Base-by-base conservation (phyloP, 1,140 invertebrate genomes). In the Parapsyche elsis region DNA sequence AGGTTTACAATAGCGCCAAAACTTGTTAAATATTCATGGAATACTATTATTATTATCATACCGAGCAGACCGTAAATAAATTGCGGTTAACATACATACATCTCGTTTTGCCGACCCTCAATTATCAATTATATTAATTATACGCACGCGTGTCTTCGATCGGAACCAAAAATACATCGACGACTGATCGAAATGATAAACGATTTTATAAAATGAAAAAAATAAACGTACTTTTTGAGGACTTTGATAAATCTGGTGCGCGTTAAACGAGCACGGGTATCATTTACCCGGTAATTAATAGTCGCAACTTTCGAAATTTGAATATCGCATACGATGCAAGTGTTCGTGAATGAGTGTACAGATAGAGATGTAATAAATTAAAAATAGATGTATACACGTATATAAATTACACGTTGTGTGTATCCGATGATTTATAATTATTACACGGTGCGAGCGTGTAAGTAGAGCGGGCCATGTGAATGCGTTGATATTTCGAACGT, bases 381-480 rank as follows among this genome's bases (percentile, higher is more conserved):
- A 53, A 53, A 53, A 53, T 53, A 2, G 49, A 53, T 16, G 16
- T 38, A 7, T 38, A 7, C 7, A 53, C 12, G 12, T 12, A 53
- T 16, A 12, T 53, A 53, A 53, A 53, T 53, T 53, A 53, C 49
- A 53, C 10, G 49, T 53, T 53, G 16, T n/a, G n/a, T n/a, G n/a
- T 53, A 53, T 5, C 49, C 49, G 49, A 53, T 53, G 49, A 53
- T 53, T 53, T 53, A 53, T 53, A 53, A 53, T 53, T 53, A 53
- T 53, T 53, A 16, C 16, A 16, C 16, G 49, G 2, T 53, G 10
- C 16, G 1, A 53, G 16, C 2, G 49, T 53, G 49, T 14, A 53
- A 53, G 30, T 38, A 38, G 30, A 38, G 30, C 30, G 49, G 12
- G 10, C 49, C 16, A 53, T 53, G 49, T 53, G 49, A 53, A 53